These are phyloP conservation scores for Pygathrix nemaeus DNA, from an alignment of 2,113 vertebrate genomes.

Conservation along the genomic window DNA sequence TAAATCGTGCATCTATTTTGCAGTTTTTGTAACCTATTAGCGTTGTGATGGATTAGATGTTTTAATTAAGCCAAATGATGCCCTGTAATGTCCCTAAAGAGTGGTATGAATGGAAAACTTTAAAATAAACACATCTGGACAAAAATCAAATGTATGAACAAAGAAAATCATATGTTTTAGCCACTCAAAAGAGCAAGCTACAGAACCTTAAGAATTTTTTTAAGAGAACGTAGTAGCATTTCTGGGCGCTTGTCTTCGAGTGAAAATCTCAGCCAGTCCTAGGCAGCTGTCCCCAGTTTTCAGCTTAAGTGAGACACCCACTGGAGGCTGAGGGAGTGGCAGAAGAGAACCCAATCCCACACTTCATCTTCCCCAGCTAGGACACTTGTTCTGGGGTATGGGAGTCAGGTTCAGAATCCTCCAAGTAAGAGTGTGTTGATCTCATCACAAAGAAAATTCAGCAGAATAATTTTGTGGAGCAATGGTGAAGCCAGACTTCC, in stretches of 20 bases:
- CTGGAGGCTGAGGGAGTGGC: not conserved
- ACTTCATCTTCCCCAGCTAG: not conserved
- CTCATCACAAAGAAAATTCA: not conserved
- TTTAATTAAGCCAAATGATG: not conserved
- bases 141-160: not conserved
- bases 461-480: rapidly evolving
- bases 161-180: constrained; percentile 31
- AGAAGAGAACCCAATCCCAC: not conserved
- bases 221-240: not conserved
- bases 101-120: not conserved
- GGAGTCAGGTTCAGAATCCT: not conserved
- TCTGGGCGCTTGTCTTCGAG: not conserved
- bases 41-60: not conserved
- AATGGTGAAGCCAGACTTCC: not conserved
- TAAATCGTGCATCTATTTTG: not conserved
- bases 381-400: not conserved
- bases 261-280: not conserved
- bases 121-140: constrained; percentile 17
- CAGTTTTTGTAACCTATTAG: not conserved
- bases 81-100: not conserved
- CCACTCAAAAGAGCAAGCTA: not conserved
- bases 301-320: not conserved
- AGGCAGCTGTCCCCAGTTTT: not conserved
- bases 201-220: not conserved
- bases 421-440: not conserved